phyloP scores from a whole-genome alignment of 2,797 vertebrate species.

The Cossypha polioptera region DNA sequence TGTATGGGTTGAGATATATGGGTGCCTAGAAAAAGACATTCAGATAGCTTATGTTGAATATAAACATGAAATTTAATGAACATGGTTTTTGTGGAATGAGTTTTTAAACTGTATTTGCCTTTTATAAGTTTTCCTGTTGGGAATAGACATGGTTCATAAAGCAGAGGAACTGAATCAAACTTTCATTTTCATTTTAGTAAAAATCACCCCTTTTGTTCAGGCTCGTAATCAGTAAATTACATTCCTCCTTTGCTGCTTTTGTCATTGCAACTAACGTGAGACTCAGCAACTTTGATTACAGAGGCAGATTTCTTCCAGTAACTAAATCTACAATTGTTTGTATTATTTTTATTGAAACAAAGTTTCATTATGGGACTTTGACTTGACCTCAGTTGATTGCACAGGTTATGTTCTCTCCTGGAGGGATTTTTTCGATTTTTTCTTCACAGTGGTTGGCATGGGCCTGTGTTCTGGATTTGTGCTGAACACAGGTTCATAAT shows the following conservation, averaged over 20 bases:
- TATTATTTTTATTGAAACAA: not conserved
- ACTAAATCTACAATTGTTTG: not conserved
- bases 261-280: not conserved
- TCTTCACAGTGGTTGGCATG: not conserved
- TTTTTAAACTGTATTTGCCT: not conserved
- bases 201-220: not conserved
- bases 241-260: not conserved
- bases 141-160: not conserved
- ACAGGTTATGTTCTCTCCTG: not conserved
- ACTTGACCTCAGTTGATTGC: not conserved
- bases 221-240: not conserved
- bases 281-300: not conserved
- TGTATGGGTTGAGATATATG: not conserved
- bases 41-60: not conserved
- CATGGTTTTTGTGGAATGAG: not conserved
- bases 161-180: not conserved
- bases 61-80: not conserved
- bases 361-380: not conserved
- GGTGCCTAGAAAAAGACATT: not conserved
- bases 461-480: not conserved
- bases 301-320: not conserved
- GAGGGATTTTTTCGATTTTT: not conserved
- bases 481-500: not conserved
- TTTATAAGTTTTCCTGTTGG: not conserved
- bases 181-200: not conserved